Conservation (phyloP, 2,113 vertebrate genomes). For the Scopus umbretta region DNA sequence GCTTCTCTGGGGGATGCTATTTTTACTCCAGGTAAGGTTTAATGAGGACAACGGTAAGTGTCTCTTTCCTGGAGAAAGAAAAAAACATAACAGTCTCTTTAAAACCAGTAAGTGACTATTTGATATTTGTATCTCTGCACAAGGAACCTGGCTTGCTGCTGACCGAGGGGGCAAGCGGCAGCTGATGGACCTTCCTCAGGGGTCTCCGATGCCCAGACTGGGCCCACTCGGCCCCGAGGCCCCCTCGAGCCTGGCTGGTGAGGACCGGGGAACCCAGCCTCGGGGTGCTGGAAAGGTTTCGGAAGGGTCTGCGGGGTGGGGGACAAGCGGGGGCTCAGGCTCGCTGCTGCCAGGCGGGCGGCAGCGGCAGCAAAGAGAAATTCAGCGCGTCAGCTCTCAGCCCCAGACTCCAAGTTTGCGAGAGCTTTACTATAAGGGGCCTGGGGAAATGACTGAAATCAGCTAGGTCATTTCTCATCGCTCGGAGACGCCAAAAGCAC, state of each 20-base stretch:
- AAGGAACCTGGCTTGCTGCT: background rate
- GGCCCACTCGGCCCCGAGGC: background rate
- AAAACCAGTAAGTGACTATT: background rate
- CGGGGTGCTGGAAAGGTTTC: background rate
- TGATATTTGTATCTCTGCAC: background rate
- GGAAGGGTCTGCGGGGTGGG: background rate
- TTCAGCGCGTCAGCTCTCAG: background rate
- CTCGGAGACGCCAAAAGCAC: background rate
- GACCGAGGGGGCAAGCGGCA: background rate
- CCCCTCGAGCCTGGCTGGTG: background rate
- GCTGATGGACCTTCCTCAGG: background rate
- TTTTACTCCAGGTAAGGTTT: background rate
- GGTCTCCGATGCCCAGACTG: background rate
- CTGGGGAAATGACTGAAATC: constrained; percentile 8
- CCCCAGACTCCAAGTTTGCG: background rate
- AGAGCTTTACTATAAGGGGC: background rate
- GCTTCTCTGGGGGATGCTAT: background rate
- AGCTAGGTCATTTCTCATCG: constrained; percentile 23
- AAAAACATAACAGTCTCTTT: background rate
- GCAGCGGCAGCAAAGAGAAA: background rate
- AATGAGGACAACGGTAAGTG: background rate
- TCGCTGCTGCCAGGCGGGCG: background rate
- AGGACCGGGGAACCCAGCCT: background rate
- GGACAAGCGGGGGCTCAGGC: background rate
- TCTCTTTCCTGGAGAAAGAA: background rate